Base-by-base conservation (phyloP, 1,140 invertebrate genomes). In the Battus philenor region DNA sequence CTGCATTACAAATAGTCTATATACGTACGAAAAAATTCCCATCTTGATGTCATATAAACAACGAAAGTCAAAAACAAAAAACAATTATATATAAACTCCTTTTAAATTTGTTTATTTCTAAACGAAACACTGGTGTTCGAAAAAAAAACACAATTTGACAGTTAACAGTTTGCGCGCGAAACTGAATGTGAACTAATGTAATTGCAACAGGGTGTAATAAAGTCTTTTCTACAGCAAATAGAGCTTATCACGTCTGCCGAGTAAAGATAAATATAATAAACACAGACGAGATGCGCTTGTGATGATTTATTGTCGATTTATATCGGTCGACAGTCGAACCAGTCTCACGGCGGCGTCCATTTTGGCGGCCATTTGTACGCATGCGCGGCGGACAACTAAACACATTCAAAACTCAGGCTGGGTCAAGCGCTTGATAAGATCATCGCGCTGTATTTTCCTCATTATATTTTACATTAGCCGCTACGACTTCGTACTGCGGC, bases 1-100 rank as follows among this genome's bases (percentile, higher is more conserved):
- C 51, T 69, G 61, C 78, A 76, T 82, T 4, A 80, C 76, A 54
- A 82, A 78, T 39, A 80, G 62, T 62, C 78, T 66, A 26, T 79
- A 82, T 0, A 79, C 69, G 50, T 82, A 82, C 9, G 77, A 73
- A 57, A 68, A 76, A 54, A 76, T 67, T 51, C 66, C 75, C 75
- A 82, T 82, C 47, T 71, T 82, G 63, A 39, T n/a, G 4, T 1
- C 1, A 39, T 26, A 39, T 38, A 51, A 38, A 32, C 34, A 52
- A 16, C 33, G n/a, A 32, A 31, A 22, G 8, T 10, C n/a, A 4
- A 26, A 34, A 33, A 8, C 12, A 10, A 33, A 31, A 22, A 2
- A 32, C n/a, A 18, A 1, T 16, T 10, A 0, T 12, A 1, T 22
- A 22, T 29, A 7, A 30, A 13, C 1, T 2, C 9, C 1, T 17